Base-by-base conservation (phyloP, 35 echinoderm and acorn worm genomes). In the Amphiura filiformis region DNA sequence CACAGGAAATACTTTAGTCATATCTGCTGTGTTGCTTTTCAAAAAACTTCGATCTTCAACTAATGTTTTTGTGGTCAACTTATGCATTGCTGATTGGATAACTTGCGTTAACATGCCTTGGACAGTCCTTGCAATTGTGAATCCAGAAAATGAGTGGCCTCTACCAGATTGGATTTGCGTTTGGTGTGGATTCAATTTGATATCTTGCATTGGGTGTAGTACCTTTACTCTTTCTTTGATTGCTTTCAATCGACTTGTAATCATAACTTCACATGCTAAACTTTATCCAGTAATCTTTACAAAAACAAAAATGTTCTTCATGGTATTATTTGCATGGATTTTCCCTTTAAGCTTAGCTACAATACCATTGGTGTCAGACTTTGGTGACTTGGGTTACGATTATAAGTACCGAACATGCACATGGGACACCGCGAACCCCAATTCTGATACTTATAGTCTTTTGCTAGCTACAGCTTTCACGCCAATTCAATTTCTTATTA, bases 61-160 rank as follows among this genome's bases (percentile, higher is more conserved):
- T 12, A 94, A 94, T 79, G 88, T 89, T 41, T 94, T 90, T 32
- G 88, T 94, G 26, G 84, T 94, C 18, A 94, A 94, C 39, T 61
- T 94, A 79, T 81, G 87, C 0, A 57, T 94, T 32, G 83, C 88
- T 0, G 92, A 94, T 75, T 84, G 36, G 26, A n/a, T 76, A 39
- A 39, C 64, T 38, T 87, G 84, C 31, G 9, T 76, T n/a, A 70
- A 70, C 65, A 87, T 94, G 0, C 92, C 92, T 0, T 89, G 78
- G 82, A 81, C 86, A 39, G 92, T 84, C 15, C 65, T 89, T n/a
- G 88, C 87, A 0, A 64, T 94, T 9, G 36, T 90, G 1, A 81
- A n/a, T 30, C 56, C 36, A 18, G 49, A 39, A 70, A 89, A 4
- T 35, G 83, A 75, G 41, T 85, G 88, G 35, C 88, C 88, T 0